Percentiles rank a stretch among this genome's conserved stretches.
These are phyloP conservation scores for Chroicocephalus ridibundus DNA, from an alignment of 2,113 vertebrate genomes.

Conservation along the genomic window DNA sequence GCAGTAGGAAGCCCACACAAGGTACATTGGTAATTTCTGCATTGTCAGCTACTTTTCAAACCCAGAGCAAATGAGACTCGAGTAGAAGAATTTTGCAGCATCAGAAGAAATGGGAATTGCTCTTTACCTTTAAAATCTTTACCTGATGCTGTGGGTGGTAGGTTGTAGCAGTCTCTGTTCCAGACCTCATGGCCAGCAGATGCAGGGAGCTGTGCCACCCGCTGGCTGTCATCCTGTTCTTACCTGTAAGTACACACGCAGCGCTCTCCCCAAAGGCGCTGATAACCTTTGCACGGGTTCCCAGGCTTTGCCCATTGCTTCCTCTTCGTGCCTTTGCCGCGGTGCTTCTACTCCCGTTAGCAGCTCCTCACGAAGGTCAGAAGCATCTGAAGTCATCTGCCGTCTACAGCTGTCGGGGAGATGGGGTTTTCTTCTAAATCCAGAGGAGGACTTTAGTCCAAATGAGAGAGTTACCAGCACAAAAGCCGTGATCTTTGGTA, in stretches of 20 bases:
- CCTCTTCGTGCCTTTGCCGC: background rate
- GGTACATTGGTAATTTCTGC: background rate
- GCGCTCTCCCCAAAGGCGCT: fast-evolving
- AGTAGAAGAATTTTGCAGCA: background rate
- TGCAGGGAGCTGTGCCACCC: background rate
- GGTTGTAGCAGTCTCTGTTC: background rate
- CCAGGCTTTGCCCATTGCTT: background rate
- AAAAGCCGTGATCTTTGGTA: background rate
- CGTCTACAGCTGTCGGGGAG: background rate
- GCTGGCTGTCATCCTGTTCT: background rate
- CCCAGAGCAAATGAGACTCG: background rate
- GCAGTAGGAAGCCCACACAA: background rate
- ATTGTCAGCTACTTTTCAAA: background rate
- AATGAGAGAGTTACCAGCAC: background rate
- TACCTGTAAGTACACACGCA: background rate
- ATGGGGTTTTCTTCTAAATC: background rate
- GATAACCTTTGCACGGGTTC: background rate
- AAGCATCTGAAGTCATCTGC: background rate
- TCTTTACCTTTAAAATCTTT: background rate
- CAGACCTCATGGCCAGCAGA: background rate
- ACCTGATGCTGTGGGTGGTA: background rate
- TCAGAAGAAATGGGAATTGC: background rate
- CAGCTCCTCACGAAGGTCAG: background rate
- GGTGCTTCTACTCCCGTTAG: background rate
- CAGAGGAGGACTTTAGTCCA: background rate